A percentile compares a stretch with the other conserved stretches of the same genome.
phyloP scores from a whole-genome alignment of 2,797 vertebrate genomes.

The Gastrophryne carolinensis region DNA sequence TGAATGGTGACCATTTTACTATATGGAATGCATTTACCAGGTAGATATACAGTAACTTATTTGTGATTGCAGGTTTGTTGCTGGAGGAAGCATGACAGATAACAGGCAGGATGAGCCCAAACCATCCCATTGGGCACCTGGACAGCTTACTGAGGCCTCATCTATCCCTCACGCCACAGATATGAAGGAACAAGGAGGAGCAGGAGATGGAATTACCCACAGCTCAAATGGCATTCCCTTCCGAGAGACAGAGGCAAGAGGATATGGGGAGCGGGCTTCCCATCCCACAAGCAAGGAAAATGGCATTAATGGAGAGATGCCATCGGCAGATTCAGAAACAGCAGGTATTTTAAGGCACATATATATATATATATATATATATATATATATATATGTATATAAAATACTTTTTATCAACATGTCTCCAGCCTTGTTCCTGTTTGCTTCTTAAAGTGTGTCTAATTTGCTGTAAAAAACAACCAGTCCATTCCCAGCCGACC shows the following conservation, averaged over 20 bases:
- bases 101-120: constrained; percentile 89
- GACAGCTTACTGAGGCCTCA: constrained; percentile 68
- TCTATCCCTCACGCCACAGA: constrained; percentile 71
- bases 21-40: background rate
- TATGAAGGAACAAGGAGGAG: constrained; percentile 76
- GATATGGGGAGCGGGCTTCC: constrained; percentile 69
- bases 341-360: constrained; percentile 93
- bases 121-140: constrained; percentile 84
- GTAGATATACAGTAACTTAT: background rate
- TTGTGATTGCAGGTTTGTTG: constrained; percentile 33
- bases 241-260: constrained; percentile 74
- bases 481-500: too few relatives aligned
- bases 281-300: constrained; percentile 86
- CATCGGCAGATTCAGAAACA: constrained; percentile 81
- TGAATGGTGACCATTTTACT: too few relatives aligned
- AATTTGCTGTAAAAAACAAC: too few relatives aligned
- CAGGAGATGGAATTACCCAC: constrained; percentile 71
- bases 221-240: constrained; percentile 90
- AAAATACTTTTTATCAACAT: too few relatives aligned
- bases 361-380: too few relatives aligned
- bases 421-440: too few relatives aligned
- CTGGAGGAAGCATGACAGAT: constrained; percentile 82
- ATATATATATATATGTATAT: too few relatives aligned
- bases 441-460: too few relatives aligned
- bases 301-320: constrained; percentile 92